A percentile compares a stretch with the other conserved stretches of the same genome.
These are phyloP conservation scores for Diplodus puntazzo DNA, from an alignment of 2,797 vertebrate species.

Conservation along the genomic window DNA sequence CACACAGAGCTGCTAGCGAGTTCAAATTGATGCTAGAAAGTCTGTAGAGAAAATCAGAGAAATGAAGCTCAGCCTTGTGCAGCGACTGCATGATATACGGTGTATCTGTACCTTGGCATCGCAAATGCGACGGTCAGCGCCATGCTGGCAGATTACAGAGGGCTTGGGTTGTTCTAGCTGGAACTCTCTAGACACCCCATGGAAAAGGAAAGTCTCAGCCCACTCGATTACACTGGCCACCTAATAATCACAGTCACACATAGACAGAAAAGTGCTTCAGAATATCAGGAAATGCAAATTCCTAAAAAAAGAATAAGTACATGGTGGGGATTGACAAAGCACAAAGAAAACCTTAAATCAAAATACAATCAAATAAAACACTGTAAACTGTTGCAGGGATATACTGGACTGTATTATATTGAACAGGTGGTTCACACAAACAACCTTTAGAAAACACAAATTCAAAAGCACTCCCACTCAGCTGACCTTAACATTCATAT, in stretches of 20 bases:
- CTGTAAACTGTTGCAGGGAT: not conserved
- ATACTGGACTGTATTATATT: not conserved
- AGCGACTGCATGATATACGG: not conserved
- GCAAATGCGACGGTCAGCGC: slow-evolving; percentile 94
- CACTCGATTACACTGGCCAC: slow-evolving; percentile 93
- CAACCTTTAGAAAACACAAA: not conserved
- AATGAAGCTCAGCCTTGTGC: slow-evolving; percentile 5
- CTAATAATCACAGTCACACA: slow-evolving; percentile 76
- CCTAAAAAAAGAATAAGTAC: not conserved
- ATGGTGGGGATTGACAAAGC: not conserved
- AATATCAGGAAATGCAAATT: not conserved
- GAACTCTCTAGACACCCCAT: slow-evolving; percentile 95
- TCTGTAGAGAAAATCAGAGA: slow-evolving; percentile 8
- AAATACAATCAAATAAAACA: not conserved
- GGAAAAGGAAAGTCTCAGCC: slow-evolving; percentile 95
- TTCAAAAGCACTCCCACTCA: slow-evolving; percentile 1
- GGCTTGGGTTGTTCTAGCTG: slow-evolving; percentile 96
- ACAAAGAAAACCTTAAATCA: not conserved
- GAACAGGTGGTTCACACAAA: not conserved
- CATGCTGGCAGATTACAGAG: slow-evolving; percentile 94
- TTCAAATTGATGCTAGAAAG: slow-evolving; percentile 26
- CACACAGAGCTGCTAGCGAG: slow-evolving; percentile 8
- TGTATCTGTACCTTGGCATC: slow-evolving; percentile 89
- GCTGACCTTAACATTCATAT: not conserved
- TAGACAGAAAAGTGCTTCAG: not conserved